These are phyloP conservation scores for Lithobates sylvaticus DNA, from an alignment of 2,797 vertebrate species.

Conservation along the genomic window DNA sequence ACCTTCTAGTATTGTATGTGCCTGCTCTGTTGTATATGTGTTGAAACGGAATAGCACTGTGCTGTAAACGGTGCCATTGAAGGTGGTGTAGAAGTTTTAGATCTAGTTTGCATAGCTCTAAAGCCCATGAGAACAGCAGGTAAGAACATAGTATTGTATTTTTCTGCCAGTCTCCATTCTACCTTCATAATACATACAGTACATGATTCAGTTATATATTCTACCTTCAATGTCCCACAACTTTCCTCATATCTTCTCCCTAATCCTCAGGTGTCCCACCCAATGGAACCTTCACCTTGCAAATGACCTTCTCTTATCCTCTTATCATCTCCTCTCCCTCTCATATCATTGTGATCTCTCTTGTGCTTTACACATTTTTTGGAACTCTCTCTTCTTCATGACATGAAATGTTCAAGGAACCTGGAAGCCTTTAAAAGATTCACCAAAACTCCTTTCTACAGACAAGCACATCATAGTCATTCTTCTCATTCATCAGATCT, in stretches of 20 bases:
- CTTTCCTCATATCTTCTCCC: conserved; percentile 7
- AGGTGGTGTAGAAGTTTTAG: no score
- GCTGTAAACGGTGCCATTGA: no score
- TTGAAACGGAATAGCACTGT: no score
- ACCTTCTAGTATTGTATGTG: no score
- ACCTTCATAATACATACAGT: neutral
- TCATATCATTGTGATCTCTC: conserved; percentile 13
- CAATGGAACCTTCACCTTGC: conserved; percentile 18
- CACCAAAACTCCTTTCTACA: neutral
- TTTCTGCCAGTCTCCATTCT: neutral
- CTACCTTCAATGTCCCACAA: no score
- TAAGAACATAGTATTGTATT: neutral
- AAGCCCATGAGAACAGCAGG: neutral
- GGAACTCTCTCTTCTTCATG: conserved; percentile 3
- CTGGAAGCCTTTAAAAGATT: neutral
- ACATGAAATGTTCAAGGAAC: neutral
- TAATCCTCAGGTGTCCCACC: neutral
- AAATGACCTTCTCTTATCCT: conserved; percentile 24
- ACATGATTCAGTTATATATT: neutral
- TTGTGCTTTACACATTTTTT: conserved; percentile 12
- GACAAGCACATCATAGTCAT: neutral
- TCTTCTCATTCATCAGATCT: neutral
- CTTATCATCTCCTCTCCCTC: conserved; percentile 5
- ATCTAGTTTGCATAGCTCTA: no score
- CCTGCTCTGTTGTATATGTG: no score